Conservation (phyloP, 1,140 invertebrate genomes). For the Trachymyrmex cornetzi region DNA sequence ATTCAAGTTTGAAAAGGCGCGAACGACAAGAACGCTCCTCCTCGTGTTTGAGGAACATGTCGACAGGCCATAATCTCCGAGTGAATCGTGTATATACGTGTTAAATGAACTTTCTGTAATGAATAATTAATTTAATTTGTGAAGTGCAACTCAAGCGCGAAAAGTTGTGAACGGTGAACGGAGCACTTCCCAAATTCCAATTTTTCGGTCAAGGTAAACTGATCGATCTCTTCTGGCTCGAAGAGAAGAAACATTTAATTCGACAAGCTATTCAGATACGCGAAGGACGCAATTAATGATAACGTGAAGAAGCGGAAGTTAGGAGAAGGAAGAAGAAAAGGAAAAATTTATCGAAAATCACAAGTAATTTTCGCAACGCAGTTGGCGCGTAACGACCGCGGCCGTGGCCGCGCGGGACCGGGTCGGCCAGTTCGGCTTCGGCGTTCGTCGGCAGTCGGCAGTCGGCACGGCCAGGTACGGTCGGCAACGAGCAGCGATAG, state of each 20-base stretch:
- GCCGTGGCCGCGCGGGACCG: conserved; percentile 6
- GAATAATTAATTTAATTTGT: too few species aligned
- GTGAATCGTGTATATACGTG: conserved; percentile 19
- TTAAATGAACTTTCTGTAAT: conserved; percentile 31
- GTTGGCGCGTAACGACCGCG: conserved; percentile 61
- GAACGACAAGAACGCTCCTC: too few species aligned
- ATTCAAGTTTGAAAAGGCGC: not conserved
- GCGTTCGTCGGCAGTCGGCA: not conserved
- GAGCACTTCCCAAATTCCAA: not conserved
- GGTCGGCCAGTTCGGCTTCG: not conserved
- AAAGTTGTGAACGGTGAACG: not conserved
- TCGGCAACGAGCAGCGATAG: too few species aligned
- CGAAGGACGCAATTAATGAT: not conserved
- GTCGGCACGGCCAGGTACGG: too few species aligned
- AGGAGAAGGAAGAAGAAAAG: not conserved
- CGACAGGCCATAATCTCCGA: not conserved
- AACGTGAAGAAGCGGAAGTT: not conserved
- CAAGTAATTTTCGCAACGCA: not conserved
- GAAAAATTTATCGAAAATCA: not conserved
- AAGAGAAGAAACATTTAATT: not conserved
- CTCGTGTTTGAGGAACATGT: not conserved
- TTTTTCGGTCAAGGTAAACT: not conserved
- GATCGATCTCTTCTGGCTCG: too few species aligned
- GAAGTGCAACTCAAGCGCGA: not conserved
- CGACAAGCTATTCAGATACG: not conserved